Evolutionary conservation across 2,888 invertebrate species (phyloP).

Genomic region (Tiliacea citrago): DNA sequence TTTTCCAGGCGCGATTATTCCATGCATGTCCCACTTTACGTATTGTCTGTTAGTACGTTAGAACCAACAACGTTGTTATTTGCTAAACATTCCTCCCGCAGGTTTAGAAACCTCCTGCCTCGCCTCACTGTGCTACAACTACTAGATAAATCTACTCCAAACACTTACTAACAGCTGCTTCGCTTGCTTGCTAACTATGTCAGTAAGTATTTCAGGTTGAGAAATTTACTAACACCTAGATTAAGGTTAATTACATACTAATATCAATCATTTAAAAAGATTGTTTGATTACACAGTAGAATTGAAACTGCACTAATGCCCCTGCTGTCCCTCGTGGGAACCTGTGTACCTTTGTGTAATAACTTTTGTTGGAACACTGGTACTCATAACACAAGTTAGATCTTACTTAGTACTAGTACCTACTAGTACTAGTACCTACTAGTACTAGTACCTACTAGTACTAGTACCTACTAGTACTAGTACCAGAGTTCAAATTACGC

Average conservation of each 20-base stretch:
- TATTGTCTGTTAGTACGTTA: conserved; percentile 23
- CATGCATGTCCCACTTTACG: conserved; percentile 17
- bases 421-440: no score
- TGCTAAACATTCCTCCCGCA: conserved; percentile 35
- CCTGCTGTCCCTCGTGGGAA: no score
- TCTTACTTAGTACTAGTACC: no score
- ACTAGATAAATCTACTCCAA: conserved; percentile 42
- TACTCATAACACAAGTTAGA: no score
- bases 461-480: no score
- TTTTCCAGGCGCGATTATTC: conserved; percentile 7
- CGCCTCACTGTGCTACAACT: conserved; percentile 22
- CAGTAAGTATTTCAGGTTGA: conserved; percentile 16
- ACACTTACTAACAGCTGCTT: conserved; percentile 20
- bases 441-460: no score
- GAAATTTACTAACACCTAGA: not conserved
- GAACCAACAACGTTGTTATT: conserved; percentile 42
- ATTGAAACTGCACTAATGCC: no score
- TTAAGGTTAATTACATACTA: no score
- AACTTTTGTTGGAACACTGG: no score
- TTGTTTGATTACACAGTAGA: no score
- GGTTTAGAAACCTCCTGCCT: conserved; percentile 13
- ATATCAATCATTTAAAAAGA: not conserved
- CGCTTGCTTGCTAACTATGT: conserved; percentile 14
- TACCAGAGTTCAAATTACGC: no score
- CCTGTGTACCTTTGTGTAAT: no score